These are phyloP conservation scores for Montifringilla adamsi DNA, from an alignment of 2,113 vertebrate genomes.

Conservation along the genomic window DNA sequence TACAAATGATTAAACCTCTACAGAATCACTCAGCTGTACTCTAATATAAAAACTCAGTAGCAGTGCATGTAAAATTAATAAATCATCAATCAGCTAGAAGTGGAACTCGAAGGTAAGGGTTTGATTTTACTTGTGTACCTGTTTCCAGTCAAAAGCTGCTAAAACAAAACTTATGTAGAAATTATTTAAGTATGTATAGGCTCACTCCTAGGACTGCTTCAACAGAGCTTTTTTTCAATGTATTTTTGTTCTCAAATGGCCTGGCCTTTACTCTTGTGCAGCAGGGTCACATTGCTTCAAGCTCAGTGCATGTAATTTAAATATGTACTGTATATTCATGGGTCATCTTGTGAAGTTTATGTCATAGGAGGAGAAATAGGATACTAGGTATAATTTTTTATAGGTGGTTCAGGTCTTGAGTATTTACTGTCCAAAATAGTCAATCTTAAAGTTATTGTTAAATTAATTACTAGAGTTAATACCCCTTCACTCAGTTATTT, in stretches of 20 bases:
- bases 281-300: rapidly evolving
- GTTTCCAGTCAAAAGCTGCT: background rate
- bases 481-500: background rate
- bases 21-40: background rate
- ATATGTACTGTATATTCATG: background rate
- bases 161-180: background rate
- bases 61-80: background rate
- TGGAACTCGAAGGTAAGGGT: background rate
- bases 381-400: background rate
- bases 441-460: background rate
- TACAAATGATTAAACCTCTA: slow-evolving; percentile 7
- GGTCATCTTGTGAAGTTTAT: background rate
- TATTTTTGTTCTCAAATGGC: background rate
- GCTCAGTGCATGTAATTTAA: background rate
- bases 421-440: background rate
- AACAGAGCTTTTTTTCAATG: background rate
- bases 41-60: background rate
- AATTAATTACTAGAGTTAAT: background rate
- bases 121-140: background rate
- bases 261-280: background rate
- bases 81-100: background rate
- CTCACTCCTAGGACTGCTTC: background rate
- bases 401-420: background rate
- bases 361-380: background rate
- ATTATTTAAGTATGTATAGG: background rate